Conservation (phyloP, 92 coral and sea anemone genomes). For the Nematostella vectensis region DNA sequence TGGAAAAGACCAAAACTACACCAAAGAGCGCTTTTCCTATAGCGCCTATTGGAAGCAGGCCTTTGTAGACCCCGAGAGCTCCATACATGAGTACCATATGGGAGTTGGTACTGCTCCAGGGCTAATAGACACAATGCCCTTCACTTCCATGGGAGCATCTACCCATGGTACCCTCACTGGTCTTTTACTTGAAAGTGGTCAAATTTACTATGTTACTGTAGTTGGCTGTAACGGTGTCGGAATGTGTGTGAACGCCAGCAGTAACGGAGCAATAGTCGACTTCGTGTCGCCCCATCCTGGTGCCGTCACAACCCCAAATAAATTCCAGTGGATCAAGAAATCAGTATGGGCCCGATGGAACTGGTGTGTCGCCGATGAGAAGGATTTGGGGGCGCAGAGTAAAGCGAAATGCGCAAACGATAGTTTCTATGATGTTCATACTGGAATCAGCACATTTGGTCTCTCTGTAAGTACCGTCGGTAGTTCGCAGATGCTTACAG, state of each 20-base stretch:
- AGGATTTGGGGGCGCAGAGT: constrained; percentile 19
- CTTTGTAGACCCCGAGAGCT: constrained; percentile 86
- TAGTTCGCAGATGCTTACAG: constrained; percentile 33
- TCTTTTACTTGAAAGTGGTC: constrained; percentile 64
- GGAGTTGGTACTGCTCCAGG: constrained; percentile 81
- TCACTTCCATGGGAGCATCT: constrained; percentile 43
- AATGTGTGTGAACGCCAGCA: constrained; percentile 88
- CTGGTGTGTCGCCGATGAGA: constrained; percentile 82
- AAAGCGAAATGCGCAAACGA: constrained; percentile 37
- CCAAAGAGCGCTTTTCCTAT: constrained; percentile 59
- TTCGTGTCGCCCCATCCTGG: constrained; percentile 87
- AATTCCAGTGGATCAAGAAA: constrained; percentile 76
- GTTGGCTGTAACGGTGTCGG: constrained; percentile 87
- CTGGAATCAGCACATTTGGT: constrained; percentile 70
- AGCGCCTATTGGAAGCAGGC: constrained; percentile 96
- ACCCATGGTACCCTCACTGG: constrained; percentile 56
- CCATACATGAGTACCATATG: constrained; percentile 65
- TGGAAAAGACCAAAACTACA: constrained; percentile 64
- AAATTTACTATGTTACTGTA: constrained; percentile 64
- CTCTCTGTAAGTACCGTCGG: constrained; percentile 67
- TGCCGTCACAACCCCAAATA: constrained; percentile 50
- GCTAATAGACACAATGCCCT: constrained; percentile 33
- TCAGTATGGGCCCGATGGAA: constrained; percentile 98
- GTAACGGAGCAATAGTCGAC: constrained; percentile 89
- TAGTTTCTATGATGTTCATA: constrained; percentile 74